Percentiles rank a stretch among this genome's conserved stretches.
phyloP scores from a whole-genome alignment of 2,113 vertebrate genomes.

The Vanacampus margaritifer region DNA sequence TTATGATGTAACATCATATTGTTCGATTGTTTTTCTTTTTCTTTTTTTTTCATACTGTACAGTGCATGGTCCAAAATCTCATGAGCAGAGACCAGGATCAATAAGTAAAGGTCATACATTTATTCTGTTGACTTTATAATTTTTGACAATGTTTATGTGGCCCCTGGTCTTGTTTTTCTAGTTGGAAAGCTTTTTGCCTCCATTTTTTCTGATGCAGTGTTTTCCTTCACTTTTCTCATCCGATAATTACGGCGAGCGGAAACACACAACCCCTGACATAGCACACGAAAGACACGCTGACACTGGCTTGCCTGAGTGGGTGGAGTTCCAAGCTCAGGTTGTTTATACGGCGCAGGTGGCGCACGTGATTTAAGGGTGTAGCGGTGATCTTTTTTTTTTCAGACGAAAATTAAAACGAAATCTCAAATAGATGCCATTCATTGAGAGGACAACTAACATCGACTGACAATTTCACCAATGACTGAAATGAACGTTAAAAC shows the following conservation, averaged over 20 bases:
- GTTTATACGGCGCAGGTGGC: too few species aligned
- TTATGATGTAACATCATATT: neutral
- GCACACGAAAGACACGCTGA: too few species aligned
- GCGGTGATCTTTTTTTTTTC: too few species aligned
- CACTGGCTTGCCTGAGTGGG: too few species aligned
- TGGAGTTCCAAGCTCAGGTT: too few species aligned
- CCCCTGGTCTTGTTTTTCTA: neutral
- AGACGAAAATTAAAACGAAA: too few species aligned
- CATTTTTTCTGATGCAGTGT: constrained; percentile 1
- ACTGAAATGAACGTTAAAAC: too few species aligned
- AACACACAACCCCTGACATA: neutral
- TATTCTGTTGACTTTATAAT: neutral
- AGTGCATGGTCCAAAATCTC: neutral
- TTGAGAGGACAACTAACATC: too few species aligned
- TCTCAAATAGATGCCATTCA: too few species aligned
- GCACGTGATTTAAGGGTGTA: too few species aligned
- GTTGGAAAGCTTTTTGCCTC: constrained; percentile 4
- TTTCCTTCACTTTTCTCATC: neutral
- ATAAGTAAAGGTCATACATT: constrained; percentile 39
- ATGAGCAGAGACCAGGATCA: constrained; percentile 32
- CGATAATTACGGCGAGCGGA: constrained; percentile 1
- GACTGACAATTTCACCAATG: too few species aligned
- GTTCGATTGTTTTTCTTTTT: neutral
- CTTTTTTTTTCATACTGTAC: neutral
- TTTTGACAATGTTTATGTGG: neutral